These are phyloP conservation scores for Drosophila merina DNA, from an alignment of 2,888 invertebrate genomes.

Conservation along the genomic window DNA sequence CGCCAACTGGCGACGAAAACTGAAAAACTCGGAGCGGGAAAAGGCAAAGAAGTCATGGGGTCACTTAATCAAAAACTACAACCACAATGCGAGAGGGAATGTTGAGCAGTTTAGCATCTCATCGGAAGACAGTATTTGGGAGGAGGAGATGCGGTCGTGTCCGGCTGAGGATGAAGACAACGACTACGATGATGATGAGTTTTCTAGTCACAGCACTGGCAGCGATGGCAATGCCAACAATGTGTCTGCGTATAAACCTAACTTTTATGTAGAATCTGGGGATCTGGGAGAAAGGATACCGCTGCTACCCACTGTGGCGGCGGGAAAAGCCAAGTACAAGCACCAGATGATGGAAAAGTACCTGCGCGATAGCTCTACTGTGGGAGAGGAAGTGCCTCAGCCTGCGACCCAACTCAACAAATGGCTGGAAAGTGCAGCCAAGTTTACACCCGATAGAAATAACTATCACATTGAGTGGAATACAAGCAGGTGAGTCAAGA, in stretches of 20 bases:
- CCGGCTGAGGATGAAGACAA: conserved; percentile 71
- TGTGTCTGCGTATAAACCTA: conserved; percentile 56
- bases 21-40: conserved; percentile 90
- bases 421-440: conserved; percentile 90
- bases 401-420: conserved; percentile 87
- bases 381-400: conserved; percentile 5
- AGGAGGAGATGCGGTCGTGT: conserved; percentile 84
- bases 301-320: conserved; percentile 49
- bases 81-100: conserved; percentile 90
- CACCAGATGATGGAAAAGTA: conserved; percentile 87
- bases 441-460: conserved; percentile 89
- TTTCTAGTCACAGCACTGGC: conserved; percentile 68
- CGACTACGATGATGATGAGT: conserved; percentile 50
- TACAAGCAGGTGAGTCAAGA: conserved; percentile 69
- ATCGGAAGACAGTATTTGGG: conserved; percentile 92
- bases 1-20: conserved; percentile 92
- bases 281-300: conserved; percentile 46
- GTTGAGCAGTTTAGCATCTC: conserved; percentile 92
- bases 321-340: conserved; percentile 85
- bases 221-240: conserved; percentile 66
- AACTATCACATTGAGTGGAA: conserved; percentile 90
- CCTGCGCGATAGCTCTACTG: conserved; percentile 82
- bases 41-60: conserved; percentile 90
- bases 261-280: conserved; percentile 61
- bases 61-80: conserved; percentile 88